Percentiles rank a stretch among this genome's conserved stretches.
Evolutionary conservation across 2,113 vertebrate genomes (phyloP).

Genomic region (Procapra przewalskii): DNA sequence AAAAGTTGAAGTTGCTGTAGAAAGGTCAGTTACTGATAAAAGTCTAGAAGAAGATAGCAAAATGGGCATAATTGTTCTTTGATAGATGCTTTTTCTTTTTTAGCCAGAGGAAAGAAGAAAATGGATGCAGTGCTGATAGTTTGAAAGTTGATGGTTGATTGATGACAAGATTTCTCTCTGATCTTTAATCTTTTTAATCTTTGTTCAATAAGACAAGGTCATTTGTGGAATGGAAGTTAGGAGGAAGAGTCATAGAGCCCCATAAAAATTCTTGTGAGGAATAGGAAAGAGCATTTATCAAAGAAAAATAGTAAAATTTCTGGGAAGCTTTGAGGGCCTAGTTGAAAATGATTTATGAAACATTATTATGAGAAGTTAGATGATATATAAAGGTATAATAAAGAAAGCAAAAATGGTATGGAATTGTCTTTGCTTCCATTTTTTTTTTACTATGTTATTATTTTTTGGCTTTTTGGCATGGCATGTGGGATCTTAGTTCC

Average conservation of each 20-base stretch:
- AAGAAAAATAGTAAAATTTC: background rate
- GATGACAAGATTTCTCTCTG: background rate
- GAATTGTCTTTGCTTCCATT: background rate
- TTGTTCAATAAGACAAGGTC: background rate
- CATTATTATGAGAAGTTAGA: background rate
- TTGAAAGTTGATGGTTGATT: background rate
- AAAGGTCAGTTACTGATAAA: background rate
- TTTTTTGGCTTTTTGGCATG: background rate
- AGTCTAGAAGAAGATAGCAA: background rate
- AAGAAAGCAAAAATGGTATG: background rate
- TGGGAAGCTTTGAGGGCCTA: background rate
- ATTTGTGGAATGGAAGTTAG: slow-evolving; percentile 23
- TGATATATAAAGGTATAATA: background rate
- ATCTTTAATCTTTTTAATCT: slow-evolving; percentile 28
- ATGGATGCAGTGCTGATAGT: background rate
- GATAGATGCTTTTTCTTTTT: background rate
- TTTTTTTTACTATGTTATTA: background rate
- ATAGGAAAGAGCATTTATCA: background rate
- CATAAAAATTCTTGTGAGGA: background rate
- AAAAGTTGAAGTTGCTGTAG: background rate
- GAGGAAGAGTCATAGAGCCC: background rate
- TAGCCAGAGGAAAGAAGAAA: slow-evolving; percentile 18
- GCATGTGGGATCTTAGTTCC: background rate
- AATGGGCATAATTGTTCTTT: background rate
- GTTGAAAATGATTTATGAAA: slow-evolving; percentile 2